These are phyloP conservation scores for Dicrostonyx torquatus DNA, from an alignment of 2,797 vertebrate species.

Conservation along the genomic window DNA sequence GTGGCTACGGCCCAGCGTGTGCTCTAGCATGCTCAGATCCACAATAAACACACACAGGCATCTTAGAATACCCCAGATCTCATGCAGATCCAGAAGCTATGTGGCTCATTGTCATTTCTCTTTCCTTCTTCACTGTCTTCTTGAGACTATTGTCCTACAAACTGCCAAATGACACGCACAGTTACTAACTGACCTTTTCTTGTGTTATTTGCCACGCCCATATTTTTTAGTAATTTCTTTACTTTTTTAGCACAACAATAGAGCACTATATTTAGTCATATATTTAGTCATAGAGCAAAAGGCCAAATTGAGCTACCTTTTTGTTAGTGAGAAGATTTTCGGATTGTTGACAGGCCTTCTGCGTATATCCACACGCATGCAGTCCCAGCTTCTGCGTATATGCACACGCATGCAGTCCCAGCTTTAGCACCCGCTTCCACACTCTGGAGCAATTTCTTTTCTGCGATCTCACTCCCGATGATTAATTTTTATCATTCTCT, in stretches of 20 bases:
- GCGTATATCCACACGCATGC: background rate
- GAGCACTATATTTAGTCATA: conserved; percentile 2
- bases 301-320: conserved; percentile 13
- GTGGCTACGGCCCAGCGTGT: background rate
- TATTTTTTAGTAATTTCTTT: conserved; percentile 40
- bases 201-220: background rate
- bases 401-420: background rate
- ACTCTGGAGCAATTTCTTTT: conserved; percentile 44
- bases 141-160: background rate
- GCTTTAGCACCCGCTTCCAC: conserved; percentile 39
- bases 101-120: background rate
- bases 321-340: conserved; percentile 28
- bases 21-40: background rate
- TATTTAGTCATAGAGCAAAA: background rate
- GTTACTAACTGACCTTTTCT: background rate
- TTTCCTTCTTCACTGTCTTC: background rate
- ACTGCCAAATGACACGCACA: background rate
- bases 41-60: background rate
- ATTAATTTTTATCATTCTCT: conserved; percentile 48
- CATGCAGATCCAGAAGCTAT: background rate
- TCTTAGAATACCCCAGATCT: background rate
- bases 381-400: background rate
- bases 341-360: background rate
- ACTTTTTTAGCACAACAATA: conserved; percentile 37
- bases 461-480: conserved; percentile 45